These are phyloP conservation scores for Triplophysa bombifrons DNA, from an alignment of 2,797 vertebrate species.

Conservation along the genomic window DNA sequence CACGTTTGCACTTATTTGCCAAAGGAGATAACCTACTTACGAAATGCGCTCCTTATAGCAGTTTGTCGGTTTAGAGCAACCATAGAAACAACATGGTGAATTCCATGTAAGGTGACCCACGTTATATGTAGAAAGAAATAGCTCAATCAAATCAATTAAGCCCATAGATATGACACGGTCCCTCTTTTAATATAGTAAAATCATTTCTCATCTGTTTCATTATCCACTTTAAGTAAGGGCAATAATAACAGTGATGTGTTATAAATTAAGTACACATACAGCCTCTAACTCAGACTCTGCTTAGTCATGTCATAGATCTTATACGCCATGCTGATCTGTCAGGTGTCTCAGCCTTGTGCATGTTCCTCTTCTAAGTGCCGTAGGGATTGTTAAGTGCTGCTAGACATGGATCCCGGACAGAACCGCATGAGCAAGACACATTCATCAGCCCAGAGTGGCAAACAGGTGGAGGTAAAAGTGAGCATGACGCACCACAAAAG, in stretches of 20 bases:
- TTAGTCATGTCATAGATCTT: conserved; percentile 27
- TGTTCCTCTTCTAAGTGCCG: conserved; percentile 28
- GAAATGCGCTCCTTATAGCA: too few species aligned
- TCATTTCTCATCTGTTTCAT: neutral
- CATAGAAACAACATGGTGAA: too few species aligned
- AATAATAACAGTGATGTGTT: conserved; percentile 12
- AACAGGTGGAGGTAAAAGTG: conserved; percentile 73
- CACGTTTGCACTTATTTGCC: too few species aligned
- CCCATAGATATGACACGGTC: neutral
- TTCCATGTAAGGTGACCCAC: too few species aligned
- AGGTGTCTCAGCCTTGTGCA: conserved; percentile 14
- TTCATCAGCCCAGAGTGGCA: conserved; percentile 50
- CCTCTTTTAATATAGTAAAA: neutral
- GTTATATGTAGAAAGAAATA: too few species aligned
- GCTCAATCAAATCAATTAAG: neutral
- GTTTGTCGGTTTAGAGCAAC: too few species aligned
- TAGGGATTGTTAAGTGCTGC: conserved; percentile 43
- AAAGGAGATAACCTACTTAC: too few species aligned
- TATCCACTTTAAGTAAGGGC: neutral
- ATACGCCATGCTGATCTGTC: conserved; percentile 36
- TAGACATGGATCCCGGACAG: conserved; percentile 49
- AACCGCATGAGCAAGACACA: conserved; percentile 57
- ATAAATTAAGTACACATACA: neutral
- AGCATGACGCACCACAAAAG: conserved; percentile 65
- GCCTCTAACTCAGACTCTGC: conserved; percentile 8